Evolutionary conservation across 2,797 vertebrate genomes (phyloP), one percentile per base, ranked within the genome.

Genomic region (Oreortyx pictus): DNA sequence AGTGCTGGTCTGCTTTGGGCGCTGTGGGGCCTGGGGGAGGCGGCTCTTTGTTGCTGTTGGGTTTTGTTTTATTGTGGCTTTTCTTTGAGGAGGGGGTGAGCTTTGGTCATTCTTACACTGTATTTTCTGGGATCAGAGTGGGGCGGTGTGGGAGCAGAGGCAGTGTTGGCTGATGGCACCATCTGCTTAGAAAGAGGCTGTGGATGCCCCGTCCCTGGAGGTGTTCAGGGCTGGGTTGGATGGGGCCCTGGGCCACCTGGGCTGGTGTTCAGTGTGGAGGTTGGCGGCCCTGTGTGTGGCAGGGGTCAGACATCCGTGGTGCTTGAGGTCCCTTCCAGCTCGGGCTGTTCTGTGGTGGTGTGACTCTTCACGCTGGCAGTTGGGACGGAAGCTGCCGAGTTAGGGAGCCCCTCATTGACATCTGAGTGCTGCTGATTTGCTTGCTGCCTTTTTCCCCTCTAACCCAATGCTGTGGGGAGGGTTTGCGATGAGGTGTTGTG

Each of bases 1-100:
- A 98, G 99, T 98, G 49, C 27, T 20, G 23, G 16, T 19, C 24
- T n/a, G 14, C 16, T 8, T 66, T 10, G 49, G 33, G 12, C 14
- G 8, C 15, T 20, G 66, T 11, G 47, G 43, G 2, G 3, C 9
- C 4, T 5, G 17, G 29, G 16, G 23, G 18, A 29, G 20, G 23
- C 13, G 4, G 56, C 7, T 61, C 8, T 9, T 17, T 29, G 52
- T 31, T 54, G 29, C 11, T 27, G 50, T 6, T 16, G 50, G 50
- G 27, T 31, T 56, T n/a, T 56, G 31, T 19, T 56, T 54, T 25
- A 49, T 8, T 24, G 24, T 18, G 22, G 31, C 18, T 73, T 24
- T 15, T 47, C 22, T 16, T 16, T 6, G 6, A 24, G 1, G 2
- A 11, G 14, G 5, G 6, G 3, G 4, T 41, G 47, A 22, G 5